A percentile compares a stretch with the other conserved stretches of the same genome.
phyloP scores from a whole-genome alignment of 2,797 vertebrate species.

The Sebastes cheni region DNA sequence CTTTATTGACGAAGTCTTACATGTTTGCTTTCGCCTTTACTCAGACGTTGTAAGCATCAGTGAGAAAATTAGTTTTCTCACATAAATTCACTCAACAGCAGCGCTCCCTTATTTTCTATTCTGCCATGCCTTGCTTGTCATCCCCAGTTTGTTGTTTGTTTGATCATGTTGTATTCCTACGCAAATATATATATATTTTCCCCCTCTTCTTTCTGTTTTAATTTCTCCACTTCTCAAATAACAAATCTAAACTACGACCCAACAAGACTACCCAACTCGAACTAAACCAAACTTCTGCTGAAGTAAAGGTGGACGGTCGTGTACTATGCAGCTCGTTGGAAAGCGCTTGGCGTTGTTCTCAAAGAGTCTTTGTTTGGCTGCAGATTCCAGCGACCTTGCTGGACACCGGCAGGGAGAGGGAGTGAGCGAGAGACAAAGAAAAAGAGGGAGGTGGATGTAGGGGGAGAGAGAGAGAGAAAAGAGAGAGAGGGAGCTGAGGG shows the following conservation, averaged over 20 bases:
- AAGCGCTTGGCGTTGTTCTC: conserved; percentile 53
- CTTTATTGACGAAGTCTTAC: background rate
- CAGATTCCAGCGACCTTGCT: conserved; percentile 70
- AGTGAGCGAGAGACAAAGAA: conserved; percentile 48
- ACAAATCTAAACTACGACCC: background rate
- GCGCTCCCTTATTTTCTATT: conserved; percentile 5
- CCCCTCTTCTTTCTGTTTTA: background rate
- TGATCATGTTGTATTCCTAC: conserved; percentile 23
- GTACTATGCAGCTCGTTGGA: conserved; percentile 32
- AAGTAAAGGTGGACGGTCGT: conserved; percentile 7
- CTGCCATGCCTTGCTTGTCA: background rate
- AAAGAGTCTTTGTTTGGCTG: conserved; percentile 77
- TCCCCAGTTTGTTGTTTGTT: background rate
- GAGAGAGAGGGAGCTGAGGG: background rate
- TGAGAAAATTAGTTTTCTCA: background rate
- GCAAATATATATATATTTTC: background rate
- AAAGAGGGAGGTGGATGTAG: conserved; percentile 36
- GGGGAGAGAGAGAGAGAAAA: background rate
- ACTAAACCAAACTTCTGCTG: background rate
- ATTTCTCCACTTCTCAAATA: background rate
- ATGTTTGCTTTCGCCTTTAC: background rate
- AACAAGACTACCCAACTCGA: background rate
- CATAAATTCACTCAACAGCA: background rate
- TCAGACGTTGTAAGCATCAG: background rate
- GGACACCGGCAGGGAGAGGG: conserved; percentile 43